Conservation (phyloP, 2,113 vertebrate species). For the Dicrurus megarhynchus region DNA sequence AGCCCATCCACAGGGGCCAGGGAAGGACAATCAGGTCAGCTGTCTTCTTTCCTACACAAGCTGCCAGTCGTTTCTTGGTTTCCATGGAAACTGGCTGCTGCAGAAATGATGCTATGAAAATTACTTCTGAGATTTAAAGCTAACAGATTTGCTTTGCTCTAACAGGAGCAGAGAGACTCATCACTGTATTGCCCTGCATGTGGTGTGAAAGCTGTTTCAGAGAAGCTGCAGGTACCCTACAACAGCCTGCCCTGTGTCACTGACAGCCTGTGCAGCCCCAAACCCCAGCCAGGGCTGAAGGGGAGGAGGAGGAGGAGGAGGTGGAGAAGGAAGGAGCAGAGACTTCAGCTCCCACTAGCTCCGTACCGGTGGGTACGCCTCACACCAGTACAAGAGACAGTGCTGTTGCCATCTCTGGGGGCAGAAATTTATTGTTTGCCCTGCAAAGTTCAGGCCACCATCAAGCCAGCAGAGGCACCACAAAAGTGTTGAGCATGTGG, state of each 20-base stretch:
- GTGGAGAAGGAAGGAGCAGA: neutral
- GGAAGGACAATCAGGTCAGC: conserved; percentile 23
- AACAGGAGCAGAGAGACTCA: neutral
- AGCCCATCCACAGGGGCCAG: neutral
- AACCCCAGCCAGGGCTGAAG: neutral
- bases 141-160: neutral
- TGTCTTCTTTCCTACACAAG: rapidly evolving
- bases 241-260: neutral
- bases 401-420: rapidly evolving
- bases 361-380: neutral
- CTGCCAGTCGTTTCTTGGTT: neutral
- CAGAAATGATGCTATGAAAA: neutral
- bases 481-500: rapidly evolving
- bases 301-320: neutral
- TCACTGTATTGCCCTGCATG: rapidly evolving
- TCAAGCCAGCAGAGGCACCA: neutral
- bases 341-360: neutral
- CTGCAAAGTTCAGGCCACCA: neutral
- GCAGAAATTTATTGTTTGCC: neutral
- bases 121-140: neutral
- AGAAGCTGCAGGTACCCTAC: neutral
- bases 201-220: rapidly evolving
- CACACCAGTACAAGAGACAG: neutral
- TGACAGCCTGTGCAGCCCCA: neutral
- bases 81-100: conserved; percentile 42